Conservation (phyloP, 2,888 invertebrate genomes). For the Caenorhabditis zanzibari region DNA sequence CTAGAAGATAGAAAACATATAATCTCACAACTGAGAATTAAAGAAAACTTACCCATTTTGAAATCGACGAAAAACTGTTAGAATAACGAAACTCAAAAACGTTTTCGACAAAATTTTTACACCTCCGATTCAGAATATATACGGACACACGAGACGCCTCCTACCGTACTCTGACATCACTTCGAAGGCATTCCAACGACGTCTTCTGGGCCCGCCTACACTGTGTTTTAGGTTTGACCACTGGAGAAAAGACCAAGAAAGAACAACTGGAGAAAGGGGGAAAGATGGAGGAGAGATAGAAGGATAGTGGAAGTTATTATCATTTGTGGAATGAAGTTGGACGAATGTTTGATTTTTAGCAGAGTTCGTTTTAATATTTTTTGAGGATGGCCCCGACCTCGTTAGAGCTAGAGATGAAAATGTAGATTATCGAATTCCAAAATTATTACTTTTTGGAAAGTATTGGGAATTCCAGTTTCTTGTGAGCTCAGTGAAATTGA, state of each 20-base stretch:
- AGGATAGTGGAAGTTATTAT: background rate
- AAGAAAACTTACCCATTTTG: constrained; percentile 43
- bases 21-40: background rate
- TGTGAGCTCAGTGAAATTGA: too few species aligned
- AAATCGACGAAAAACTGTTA: constrained; percentile 7
- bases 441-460: too few species aligned
- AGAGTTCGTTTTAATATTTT: background rate
- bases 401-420: too few species aligned
- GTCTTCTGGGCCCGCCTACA: constrained; percentile 39
- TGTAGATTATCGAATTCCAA: too few species aligned
- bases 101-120: constrained; percentile 1
- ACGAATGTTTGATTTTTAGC: constrained; percentile 38
- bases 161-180: constrained; percentile 52
- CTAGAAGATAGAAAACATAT: constrained; percentile 3
- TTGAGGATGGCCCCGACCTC: background rate
- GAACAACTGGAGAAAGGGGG: constrained; percentile 34
- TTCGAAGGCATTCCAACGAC: constrained; percentile 7
- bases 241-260: constrained; percentile 47
- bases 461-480: too few species aligned
- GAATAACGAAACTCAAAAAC: constrained; percentile 16
- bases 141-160: constrained; percentile 16
- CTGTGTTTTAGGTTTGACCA: constrained; percentile 39
- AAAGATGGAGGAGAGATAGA: background rate
- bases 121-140: constrained; percentile 22
- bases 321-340: constrained; percentile 41